Conservation (phyloP, 2,888 invertebrate species). For the Teleogryllus oceanicus region DNA sequence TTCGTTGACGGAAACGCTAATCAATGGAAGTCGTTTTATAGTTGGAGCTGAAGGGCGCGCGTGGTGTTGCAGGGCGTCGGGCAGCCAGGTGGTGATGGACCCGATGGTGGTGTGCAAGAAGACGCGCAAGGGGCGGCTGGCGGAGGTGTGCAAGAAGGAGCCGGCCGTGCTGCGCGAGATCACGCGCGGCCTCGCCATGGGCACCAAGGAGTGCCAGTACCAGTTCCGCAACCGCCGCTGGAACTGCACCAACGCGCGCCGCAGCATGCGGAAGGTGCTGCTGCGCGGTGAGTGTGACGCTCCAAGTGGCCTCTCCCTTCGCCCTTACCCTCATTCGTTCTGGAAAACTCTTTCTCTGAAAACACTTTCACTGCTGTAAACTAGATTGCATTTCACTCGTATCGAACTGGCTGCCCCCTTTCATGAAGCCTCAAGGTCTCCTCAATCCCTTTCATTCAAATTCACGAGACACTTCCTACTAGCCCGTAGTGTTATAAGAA, state of each 20-base stretch:
- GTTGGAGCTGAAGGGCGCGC: neutral
- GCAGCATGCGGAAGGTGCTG: conserved; percentile 79
- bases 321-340: no score
- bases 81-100: conserved; percentile 84
- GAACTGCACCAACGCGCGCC: conserved; percentile 81
- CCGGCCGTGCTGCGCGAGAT: conserved; percentile 77
- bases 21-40: neutral
- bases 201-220: conserved; percentile 80
- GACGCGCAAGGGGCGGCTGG: conserved; percentile 72
- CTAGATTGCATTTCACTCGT: no score
- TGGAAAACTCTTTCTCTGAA: no score
- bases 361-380: no score
- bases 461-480: no score
- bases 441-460: no score
- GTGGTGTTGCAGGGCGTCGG: conserved; percentile 62
- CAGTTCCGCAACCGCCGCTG: conserved; percentile 82
- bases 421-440: no score
- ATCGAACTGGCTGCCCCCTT: no score
- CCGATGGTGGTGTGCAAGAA: conserved; percentile 86
- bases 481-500: no score
- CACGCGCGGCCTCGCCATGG: conserved; percentile 75
- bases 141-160: conserved; percentile 82
- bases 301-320: no score
- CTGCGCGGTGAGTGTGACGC: conserved; percentile 71
- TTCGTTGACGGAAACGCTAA: no score